These are phyloP conservation scores for Noctua pronuba DNA, from an alignment of 2,888 invertebrate genomes.

Conservation along the genomic window DNA sequence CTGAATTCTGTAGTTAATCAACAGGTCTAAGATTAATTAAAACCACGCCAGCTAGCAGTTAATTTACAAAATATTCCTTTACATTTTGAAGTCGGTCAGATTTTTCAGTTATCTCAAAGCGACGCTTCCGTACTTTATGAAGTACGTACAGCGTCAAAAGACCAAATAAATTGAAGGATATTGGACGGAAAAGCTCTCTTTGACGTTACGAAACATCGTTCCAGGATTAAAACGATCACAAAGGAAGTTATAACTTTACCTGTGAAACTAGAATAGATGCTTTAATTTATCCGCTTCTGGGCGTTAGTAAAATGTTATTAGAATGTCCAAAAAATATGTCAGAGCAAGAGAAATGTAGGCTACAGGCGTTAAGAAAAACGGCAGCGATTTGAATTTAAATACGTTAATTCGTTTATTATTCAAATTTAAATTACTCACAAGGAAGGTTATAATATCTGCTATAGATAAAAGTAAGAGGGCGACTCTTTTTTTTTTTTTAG, in stretches of 20 bases:
- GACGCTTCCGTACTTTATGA: slow-evolving; percentile 11
- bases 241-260: slow-evolving; percentile 40
- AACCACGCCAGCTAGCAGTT: slow-evolving; percentile 2
- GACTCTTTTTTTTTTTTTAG: no score
- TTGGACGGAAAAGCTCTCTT: slow-evolving; percentile 56
- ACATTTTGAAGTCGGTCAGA: slow-evolving; percentile 5
- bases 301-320: slow-evolving; percentile 6
- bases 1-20: neutral
- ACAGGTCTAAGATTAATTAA: slow-evolving; percentile 13
- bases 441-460: no score
- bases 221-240: slow-evolving; percentile 48
- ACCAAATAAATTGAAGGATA: slow-evolving; percentile 57
- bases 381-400: no score
- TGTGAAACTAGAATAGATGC: slow-evolving; percentile 18
- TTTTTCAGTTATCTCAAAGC: slow-evolving; percentile 24
- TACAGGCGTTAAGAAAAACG: no score
- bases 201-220: slow-evolving; percentile 48
- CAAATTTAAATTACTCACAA: no score
- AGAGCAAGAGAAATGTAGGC: neutral
- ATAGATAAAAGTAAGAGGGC: no score
- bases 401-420: no score
- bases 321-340: neutral
- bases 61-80: slow-evolving; percentile 5
- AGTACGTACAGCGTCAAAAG: slow-evolving; percentile 46
- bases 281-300: slow-evolving; percentile 19